Evolutionary conservation across 1,140 invertebrate genomes (phyloP).

Genomic region (Archivesica marissinica): DNA sequence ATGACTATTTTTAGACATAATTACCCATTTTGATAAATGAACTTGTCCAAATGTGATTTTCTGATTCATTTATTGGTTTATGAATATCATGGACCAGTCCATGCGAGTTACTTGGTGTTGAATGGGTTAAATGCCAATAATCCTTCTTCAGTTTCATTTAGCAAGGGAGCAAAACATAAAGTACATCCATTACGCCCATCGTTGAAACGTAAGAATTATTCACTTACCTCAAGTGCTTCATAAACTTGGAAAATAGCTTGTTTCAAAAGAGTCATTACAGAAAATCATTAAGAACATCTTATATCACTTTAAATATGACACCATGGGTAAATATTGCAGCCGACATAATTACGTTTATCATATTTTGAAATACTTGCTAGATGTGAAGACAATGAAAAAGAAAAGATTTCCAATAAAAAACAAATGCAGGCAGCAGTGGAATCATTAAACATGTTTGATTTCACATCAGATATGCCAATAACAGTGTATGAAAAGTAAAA

Average conservation of each 20-base stretch:
- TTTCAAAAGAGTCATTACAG: not conserved
- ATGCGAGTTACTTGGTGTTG: too few species aligned
- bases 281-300: conserved; percentile 27
- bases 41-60: too few species aligned
- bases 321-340: not conserved
- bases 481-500: not conserved
- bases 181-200: not conserved
- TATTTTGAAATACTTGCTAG: not conserved
- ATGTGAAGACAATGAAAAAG: not conserved
- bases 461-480: conserved; percentile 36
- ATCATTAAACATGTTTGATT: conserved; percentile 21
- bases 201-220: not conserved
- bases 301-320: conserved; percentile 9
- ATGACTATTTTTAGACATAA: too few species aligned
- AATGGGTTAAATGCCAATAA: too few species aligned
- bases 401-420: not conserved
- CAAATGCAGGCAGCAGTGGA: not conserved
- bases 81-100: too few species aligned
- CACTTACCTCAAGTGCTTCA: not conserved
- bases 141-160: too few species aligned
- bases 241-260: not conserved
- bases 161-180: not conserved
- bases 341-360: not conserved
- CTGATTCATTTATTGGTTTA: too few species aligned
- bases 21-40: too few species aligned